phyloP scores from a whole-genome alignment of 2,888 invertebrate species.

The Pecten maximus region DNA sequence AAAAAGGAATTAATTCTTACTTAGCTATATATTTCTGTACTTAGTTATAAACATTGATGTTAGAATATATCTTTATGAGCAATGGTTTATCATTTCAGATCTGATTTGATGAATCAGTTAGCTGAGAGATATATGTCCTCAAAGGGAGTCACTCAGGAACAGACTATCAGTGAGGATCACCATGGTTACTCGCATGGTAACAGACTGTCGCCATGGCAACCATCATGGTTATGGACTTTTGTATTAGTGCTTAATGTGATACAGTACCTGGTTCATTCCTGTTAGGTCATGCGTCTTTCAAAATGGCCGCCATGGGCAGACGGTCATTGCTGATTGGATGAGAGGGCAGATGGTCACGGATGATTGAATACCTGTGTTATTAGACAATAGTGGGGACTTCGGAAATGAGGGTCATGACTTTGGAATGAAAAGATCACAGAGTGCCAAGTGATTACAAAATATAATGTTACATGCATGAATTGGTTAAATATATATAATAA shows the following conservation, averaged over 20 bases:
- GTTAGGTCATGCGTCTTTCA: constrained; percentile 1
- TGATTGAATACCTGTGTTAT: neutral
- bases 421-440: neutral
- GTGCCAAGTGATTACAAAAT: neutral
- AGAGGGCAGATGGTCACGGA: neutral
- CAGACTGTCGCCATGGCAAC: constrained; percentile 5
- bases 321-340: neutral
- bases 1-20: too few species aligned
- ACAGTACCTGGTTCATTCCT: constrained; percentile 4
- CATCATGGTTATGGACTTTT: constrained; percentile 3
- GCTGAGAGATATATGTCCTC: constrained; percentile 51
- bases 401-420: neutral
- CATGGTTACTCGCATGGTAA: neutral
- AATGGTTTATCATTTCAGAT: constrained; percentile 52
- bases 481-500: too few species aligned
- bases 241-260: constrained; percentile 14
- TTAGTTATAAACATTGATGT: neutral
- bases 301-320: neutral
- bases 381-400: neutral
- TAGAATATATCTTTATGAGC: neutral
- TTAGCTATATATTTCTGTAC: neutral
- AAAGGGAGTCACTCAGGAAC: constrained; percentile 4
- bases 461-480: neutral
- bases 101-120: constrained; percentile 57
- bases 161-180: neutral